These are phyloP conservation scores for Polydrusus tereticollis DNA, from an alignment of 2,888 invertebrate genomes.

Conservation along the genomic window DNA sequence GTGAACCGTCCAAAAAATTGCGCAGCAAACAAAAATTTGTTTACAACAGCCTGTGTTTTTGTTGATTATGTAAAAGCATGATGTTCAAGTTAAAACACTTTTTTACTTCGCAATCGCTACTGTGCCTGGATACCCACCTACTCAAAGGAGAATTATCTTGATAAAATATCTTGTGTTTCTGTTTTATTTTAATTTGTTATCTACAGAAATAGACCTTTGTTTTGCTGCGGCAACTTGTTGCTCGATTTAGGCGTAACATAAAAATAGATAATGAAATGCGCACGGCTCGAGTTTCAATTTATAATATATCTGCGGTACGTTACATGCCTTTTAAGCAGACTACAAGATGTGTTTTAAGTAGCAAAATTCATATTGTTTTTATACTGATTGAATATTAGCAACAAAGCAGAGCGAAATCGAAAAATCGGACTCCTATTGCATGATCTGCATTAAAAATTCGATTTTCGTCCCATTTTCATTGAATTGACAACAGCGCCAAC, in stretches of 20 bases:
- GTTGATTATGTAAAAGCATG: constrained; percentile 3
- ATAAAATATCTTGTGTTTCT: neutral
- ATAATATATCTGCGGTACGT: neutral
- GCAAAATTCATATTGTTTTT: neutral
- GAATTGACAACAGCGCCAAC: constrained; percentile 35
- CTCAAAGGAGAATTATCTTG: no score
- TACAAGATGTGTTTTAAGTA: neutral
- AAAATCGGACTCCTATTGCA: no score
- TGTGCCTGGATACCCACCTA: neutral
- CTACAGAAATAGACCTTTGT: constrained; percentile 29
- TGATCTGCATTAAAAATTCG: constrained; percentile 25
- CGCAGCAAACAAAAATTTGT: constrained; percentile 19
- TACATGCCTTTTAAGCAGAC: neutral
- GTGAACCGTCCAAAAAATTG: constrained; percentile 16
- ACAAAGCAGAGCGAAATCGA: neutral
- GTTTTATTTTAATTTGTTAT: neutral
- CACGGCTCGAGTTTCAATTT: constrained; percentile 26
- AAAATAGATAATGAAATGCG: constrained; percentile 30
- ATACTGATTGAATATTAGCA: neutral
- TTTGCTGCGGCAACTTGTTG: constrained; percentile 37
- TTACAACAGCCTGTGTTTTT: constrained; percentile 2
- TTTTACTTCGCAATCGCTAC: neutral
- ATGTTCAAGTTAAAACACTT: neutral
- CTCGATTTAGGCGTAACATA: constrained; percentile 38
- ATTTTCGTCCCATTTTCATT: constrained; percentile 41